phyloP scores from a whole-genome alignment of 2,888 invertebrate species.

The Dromius quadrimaculatus region DNA sequence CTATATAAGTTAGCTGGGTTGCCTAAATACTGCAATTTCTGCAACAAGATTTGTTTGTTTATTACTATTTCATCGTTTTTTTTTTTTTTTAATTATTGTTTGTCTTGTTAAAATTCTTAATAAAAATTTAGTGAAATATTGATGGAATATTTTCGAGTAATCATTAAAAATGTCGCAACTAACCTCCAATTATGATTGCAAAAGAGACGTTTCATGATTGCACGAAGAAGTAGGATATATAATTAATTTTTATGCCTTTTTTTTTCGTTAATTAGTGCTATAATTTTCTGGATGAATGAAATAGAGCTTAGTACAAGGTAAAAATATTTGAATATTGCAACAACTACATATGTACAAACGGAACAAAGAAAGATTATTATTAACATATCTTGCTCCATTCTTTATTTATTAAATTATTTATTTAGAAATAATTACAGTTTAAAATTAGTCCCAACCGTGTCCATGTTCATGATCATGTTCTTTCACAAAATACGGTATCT shows the following conservation, averaged over 20 bases:
- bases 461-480: slow-evolving; percentile 53
- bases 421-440: background rate
- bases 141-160: too few species aligned
- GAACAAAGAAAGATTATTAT: background rate
- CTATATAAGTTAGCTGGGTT: too few species aligned
- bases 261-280: slow-evolving; percentile 28
- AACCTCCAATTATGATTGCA: slow-evolving; percentile 12
- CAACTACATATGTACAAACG: background rate
- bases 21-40: too few species aligned
- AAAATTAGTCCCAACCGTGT: too few species aligned
- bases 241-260: slow-evolving; percentile 11
- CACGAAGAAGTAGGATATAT: background rate
- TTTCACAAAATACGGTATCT: slow-evolving; percentile 60
- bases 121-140: too few species aligned
- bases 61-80: too few species aligned
- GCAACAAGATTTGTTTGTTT: too few species aligned
- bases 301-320: slow-evolving; percentile 20
- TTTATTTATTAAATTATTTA: background rate
- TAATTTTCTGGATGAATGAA: slow-evolving; percentile 42
- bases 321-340: too few species aligned
- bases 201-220: slow-evolving; percentile 13
- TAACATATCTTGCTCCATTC: background rate
- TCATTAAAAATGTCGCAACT: background rate
- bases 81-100: too few species aligned
- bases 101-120: too few species aligned